Base-by-base conservation (phyloP, 2,888 invertebrate species). In the Dryobotodes eremita region DNA sequence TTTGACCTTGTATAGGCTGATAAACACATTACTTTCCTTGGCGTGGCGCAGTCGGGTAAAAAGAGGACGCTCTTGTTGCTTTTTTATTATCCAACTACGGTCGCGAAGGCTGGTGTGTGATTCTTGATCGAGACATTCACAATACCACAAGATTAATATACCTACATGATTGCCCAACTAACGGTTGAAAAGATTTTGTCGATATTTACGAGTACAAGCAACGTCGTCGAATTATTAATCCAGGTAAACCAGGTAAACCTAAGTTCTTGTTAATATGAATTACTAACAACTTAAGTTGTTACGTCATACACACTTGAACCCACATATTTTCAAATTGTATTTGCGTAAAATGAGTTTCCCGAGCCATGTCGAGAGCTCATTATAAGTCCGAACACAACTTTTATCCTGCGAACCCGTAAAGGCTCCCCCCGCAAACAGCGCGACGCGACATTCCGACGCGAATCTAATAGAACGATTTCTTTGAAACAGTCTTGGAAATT, bases 331-430 rank as follows among this genome's bases (percentile, higher is more conserved):
- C 36, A 62, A 73, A 80, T 62, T 68, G n/a, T 80, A 71, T 79
- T 76, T 75, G 57, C 64, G 61, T 80, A 76, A 82, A 79, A 75
- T 72, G 73, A 71, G 71, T 86, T 77, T 79, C 74, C 61, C 75
- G 71, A 74, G 68, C 46, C 69, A 80, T 83, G 75, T 82, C 53
- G 78, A 84, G 80, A 84, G 79, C 82, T 89, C 84, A 83, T 87
- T 89, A 90, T 82, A 90, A 86, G 76, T 86, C 82, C n/a, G 65
- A 77, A 77, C 79, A 80, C 74, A 85, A 89, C 79, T 87, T 87
- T 86, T 85, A 81, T 85, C 77, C 80, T 62, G 55, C 42, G 42
- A 78, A 62, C 70, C 76, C 48, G 77, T 78, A 36, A 36, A 36
- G 31, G 31, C 31, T 36, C 3, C 31, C 31, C 3, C 31, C 31